Conservation (phyloP, 2,888 invertebrate species). For the Chloromyia formosa region DNA sequence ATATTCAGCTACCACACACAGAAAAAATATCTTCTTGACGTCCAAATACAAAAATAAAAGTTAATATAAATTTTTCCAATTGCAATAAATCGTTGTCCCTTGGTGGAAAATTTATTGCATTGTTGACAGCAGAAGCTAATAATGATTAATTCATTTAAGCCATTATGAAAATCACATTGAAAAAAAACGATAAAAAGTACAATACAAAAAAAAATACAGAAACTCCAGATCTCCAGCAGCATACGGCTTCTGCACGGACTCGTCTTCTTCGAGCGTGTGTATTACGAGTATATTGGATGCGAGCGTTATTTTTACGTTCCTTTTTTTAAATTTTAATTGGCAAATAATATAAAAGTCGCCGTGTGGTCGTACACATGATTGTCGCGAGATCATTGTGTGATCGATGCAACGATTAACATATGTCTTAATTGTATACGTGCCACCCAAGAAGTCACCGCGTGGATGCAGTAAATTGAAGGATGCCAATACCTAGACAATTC, state of each 20-base stretch:
- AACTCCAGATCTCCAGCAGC: too few species aligned
- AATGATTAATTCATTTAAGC: slow-evolving; percentile 40
- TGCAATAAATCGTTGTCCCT: not conserved
- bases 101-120: slow-evolving; percentile 31
- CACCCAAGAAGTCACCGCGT: slow-evolving; percentile 52
- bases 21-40: too few species aligned
- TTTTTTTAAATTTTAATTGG: slow-evolving; percentile 41
- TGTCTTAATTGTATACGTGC: slow-evolving; percentile 53
- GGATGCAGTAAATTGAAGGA: slow-evolving; percentile 50
- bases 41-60: too few species aligned
- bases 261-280: not conserved
- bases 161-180: not conserved
- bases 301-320: slow-evolving; percentile 37
- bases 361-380: slow-evolving; percentile 34
- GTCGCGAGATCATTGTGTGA: slow-evolving; percentile 24
- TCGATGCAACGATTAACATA: slow-evolving; percentile 47
- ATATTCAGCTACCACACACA: too few species aligned
- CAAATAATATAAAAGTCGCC: slow-evolving; percentile 31
- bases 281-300: not conserved
- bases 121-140: slow-evolving; percentile 38
- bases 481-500: not conserved
- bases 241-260: not conserved
- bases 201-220: not conserved
- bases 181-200: slow-evolving; percentile 10
- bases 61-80: too few species aligned